Evolutionary conservation across 1,140 invertebrate genomes (phyloP).

Genomic region (Chironomus striatipennis): DNA sequence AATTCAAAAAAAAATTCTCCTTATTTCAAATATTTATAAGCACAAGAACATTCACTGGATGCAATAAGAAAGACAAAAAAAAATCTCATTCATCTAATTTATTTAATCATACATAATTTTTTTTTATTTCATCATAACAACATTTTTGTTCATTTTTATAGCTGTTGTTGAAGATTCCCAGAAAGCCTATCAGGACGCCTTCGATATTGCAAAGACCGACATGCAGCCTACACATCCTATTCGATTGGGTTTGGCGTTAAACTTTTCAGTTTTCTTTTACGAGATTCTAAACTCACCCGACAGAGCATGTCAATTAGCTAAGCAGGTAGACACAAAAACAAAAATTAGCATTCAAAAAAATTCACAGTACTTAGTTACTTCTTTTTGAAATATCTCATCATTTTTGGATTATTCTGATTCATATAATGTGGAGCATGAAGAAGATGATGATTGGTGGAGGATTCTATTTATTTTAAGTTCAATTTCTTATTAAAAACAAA

Average conservation of each 20-base stretch:
- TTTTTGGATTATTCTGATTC: too few relatives aligned
- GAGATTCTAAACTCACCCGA: slow-evolving; percentile 97
- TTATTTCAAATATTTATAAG: too few relatives aligned
- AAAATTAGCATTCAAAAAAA: not conserved
- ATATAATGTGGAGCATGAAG: too few relatives aligned
- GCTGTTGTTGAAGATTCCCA: slow-evolving; percentile 96
- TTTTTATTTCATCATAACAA: not conserved
- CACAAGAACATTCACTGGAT: not conserved
- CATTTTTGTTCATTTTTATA: slow-evolving; percentile 41
- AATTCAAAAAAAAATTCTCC: too few relatives aligned
- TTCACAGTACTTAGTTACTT: too few relatives aligned
- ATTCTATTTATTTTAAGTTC: too few relatives aligned
- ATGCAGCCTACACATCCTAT: slow-evolving; percentile 98
- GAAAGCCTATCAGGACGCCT: slow-evolving; percentile 98
- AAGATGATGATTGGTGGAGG: too few relatives aligned
- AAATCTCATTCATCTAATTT: not conserved
- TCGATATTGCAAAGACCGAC: slow-evolving; percentile 96
- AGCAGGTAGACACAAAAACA: slow-evolving; percentile 56
- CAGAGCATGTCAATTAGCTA: slow-evolving; percentile 92
- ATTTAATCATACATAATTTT: not conserved
- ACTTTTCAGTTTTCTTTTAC: slow-evolving; percentile 99
- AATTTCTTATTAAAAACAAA: too few relatives aligned
- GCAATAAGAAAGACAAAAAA: too few relatives aligned
- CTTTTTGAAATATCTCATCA: too few relatives aligned
- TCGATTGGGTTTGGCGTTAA: slow-evolving; percentile 90